These are phyloP conservation scores for Pimephales promelas DNA, from an alignment of 2,113 vertebrate genomes.

Conservation along the genomic window DNA sequence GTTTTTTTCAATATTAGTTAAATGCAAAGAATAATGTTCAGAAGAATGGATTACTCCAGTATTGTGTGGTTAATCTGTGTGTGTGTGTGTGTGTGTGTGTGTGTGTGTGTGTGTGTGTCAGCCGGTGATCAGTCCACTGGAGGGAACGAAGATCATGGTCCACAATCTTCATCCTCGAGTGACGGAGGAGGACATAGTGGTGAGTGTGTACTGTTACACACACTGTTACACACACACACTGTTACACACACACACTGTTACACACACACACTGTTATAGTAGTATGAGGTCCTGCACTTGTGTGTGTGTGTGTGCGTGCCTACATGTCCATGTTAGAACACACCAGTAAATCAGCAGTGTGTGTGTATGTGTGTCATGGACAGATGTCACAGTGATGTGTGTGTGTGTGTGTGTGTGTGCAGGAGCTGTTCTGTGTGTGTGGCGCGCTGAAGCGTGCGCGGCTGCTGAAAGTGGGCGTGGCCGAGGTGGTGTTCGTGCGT, in stretches of 20 bases:
- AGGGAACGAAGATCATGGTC: conserved; percentile 98
- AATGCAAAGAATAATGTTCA: no score
- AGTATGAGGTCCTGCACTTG: no score
- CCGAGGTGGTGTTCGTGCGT: conserved; percentile 96
- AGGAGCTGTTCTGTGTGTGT: conserved; percentile 98
- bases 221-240: no score
- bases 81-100: conserved; percentile 23
- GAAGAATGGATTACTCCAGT: no score
- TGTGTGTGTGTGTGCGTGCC: no score
- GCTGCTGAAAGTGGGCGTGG: conserved; percentile 90
- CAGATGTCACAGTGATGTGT: not conserved
- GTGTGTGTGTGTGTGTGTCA: not conserved
- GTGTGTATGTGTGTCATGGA: conserved; percentile 11
- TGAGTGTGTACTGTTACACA: conserved; percentile 67
- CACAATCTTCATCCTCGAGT: conserved; percentile 96
- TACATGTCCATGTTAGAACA: no score
- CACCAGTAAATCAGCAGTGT: not conserved
- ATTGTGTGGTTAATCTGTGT: no score
- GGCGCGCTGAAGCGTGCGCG: conserved; percentile 94
- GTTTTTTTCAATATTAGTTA: no score
- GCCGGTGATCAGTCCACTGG: conserved; percentile 70
- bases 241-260: no score
- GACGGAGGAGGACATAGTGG: conserved; percentile 97
- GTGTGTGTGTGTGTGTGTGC: conserved; percentile 20
- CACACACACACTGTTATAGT: no score